Conservation (phyloP, 2,888 invertebrate genomes). For the Stomorhina lunata region DNA sequence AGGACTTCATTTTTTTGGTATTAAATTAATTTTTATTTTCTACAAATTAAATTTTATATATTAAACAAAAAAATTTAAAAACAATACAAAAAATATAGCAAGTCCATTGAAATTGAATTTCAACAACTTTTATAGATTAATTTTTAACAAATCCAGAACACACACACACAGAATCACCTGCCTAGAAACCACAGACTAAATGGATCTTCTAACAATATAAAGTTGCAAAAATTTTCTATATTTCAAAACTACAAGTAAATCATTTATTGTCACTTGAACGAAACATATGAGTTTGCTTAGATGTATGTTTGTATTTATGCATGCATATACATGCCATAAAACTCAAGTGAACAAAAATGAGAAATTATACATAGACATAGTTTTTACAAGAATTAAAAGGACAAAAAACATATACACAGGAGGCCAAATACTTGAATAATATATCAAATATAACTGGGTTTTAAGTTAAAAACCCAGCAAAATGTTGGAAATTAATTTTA, state of each 20-base stretch:
- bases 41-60: conserved; percentile 41
- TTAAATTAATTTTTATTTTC: conserved; percentile 32
- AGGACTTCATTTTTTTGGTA: background rate
- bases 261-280: conserved; percentile 61
- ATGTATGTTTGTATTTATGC: background rate
- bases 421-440: conserved; percentile 26
- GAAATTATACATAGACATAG: conserved; percentile 35
- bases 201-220: background rate
- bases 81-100: background rate
- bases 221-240: conserved; percentile 21
- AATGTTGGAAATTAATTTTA: background rate
- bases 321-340: background rate
- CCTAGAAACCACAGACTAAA: conserved; percentile 13
- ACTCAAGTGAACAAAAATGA: conserved; percentile 34
- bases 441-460: background rate
- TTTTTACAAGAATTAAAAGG: background rate
- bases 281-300: background rate
- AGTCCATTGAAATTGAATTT: conserved; percentile 50
- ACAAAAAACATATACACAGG: background rate
- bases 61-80: conserved; percentile 5
- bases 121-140: conserved; percentile 45
- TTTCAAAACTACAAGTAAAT: conserved; percentile 28
- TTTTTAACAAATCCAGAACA: conserved; percentile 26
- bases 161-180: background rate
- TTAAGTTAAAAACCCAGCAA: background rate